Percentiles rank a stretch among this genome's conserved stretches.
Conservation (phyloP, 1,140 invertebrate genomes). For the Melitaea cinxia region DNA sequence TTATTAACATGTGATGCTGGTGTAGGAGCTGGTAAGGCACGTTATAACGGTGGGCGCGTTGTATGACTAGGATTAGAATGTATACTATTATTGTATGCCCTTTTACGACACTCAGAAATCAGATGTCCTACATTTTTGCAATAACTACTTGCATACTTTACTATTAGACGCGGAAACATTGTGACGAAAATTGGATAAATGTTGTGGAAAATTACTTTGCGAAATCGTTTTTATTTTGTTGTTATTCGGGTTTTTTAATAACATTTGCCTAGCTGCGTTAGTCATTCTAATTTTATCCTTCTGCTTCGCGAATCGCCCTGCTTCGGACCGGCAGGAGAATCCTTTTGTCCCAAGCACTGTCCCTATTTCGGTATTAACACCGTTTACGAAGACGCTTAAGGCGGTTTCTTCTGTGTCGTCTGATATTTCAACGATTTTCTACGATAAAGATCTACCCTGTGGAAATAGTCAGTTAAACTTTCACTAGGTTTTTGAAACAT, state of each 20-base stretch:
- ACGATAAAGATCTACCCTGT: slow-evolving; percentile 24
- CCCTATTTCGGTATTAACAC: slow-evolving; percentile 28
- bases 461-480: slow-evolving; percentile 28
- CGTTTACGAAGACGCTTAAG: slow-evolving; percentile 30
- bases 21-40: too few species aligned
- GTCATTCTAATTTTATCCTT: slow-evolving; percentile 16
- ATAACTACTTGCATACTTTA: slow-evolving; percentile 4
- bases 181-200: not conserved
- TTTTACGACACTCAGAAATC: slow-evolving; percentile 18
- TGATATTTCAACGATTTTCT: slow-evolving; percentile 32
- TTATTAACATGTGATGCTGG: too few species aligned
- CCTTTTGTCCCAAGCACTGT: slow-evolving; percentile 9
- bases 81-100: slow-evolving; percentile 15
- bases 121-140: slow-evolving; percentile 13
- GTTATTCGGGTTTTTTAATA: slow-evolving; percentile 2
- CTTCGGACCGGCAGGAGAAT: not conserved
- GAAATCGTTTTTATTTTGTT: not conserved
- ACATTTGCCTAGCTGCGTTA: slow-evolving; percentile 6
- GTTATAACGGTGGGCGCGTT: too few species aligned
- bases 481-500: slow-evolving; percentile 35
- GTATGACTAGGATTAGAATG: not conserved
- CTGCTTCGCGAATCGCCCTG: slow-evolving; percentile 11
- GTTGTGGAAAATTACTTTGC: not conserved
- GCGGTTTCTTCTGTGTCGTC: slow-evolving; percentile 34
- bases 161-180: not conserved